Conservation (phyloP, 1,140 invertebrate species). For the Aethina tumida region DNA sequence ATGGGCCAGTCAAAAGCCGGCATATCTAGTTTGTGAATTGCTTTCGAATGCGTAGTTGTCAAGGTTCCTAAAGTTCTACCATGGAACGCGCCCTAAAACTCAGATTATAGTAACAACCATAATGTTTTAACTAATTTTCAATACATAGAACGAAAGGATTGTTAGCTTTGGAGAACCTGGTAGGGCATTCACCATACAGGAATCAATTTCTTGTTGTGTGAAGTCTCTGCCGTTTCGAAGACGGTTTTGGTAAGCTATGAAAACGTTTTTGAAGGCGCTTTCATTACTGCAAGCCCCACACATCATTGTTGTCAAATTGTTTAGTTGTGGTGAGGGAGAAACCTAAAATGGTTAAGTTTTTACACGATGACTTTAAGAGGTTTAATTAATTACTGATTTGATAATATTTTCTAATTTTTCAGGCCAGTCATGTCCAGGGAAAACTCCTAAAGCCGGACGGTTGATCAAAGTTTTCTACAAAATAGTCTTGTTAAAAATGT, state of each 20-base stretch:
- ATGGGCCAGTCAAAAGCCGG: conserved; percentile 81
- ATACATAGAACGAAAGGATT: conserved; percentile 87
- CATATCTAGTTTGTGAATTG: conserved; percentile 92
- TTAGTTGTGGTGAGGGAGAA: conserved; percentile 66
- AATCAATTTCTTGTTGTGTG: conserved; percentile 60
- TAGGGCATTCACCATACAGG: conserved; percentile 72
- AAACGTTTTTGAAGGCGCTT: conserved; percentile 88
- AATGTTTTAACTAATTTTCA: no score
- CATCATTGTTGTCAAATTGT: conserved; percentile 86
- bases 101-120: no score
- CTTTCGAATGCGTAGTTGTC: conserved; percentile 88
- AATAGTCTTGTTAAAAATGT: conserved; percentile 1
- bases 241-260: conserved; percentile 54
- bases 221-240: conserved; percentile 54
- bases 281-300: conserved; percentile 96
- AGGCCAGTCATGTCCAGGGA: conserved; percentile 80
- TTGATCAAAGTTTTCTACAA: conserved; percentile 77
- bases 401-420: conserved; percentile 56
- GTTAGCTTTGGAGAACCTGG: conserved; percentile 80
- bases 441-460: conserved; percentile 85
- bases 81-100: conserved; percentile 77
- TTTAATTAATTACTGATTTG: conserved; percentile 10
- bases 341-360: conserved; percentile 42
- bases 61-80: conserved; percentile 79
- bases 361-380: neutral